Evolutionary conservation across 2,797 vertebrate genomes (phyloP).

Genomic region (Masticophis lateralis): DNA sequence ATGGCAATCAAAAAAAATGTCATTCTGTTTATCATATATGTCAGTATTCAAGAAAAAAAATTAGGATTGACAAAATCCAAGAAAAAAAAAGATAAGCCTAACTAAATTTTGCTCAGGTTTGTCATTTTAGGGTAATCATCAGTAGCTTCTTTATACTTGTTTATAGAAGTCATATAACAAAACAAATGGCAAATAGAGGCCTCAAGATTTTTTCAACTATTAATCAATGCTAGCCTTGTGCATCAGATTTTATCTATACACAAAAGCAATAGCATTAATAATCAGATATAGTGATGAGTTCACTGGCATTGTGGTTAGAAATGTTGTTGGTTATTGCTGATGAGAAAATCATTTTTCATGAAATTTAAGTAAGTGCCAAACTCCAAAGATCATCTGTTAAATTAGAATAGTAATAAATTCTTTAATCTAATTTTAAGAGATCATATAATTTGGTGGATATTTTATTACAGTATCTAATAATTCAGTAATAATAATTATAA

Average conservation of each 20-base stretch:
- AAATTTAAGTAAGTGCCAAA: neutral
- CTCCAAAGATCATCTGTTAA: neutral
- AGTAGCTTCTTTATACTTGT: neutral
- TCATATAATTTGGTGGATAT: constrained; percentile 30
- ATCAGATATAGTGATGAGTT: neutral
- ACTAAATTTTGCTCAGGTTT: neutral
- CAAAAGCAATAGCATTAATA: neutral
- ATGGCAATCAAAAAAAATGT: no score
- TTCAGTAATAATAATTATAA: constrained; percentile 35
- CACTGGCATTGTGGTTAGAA: neutral
- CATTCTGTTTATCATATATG: no score
- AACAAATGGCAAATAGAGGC: neutral
- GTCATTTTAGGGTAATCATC: neutral
- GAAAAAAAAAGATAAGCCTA: neutral
- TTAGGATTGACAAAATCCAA: neutral
- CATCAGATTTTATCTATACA: neutral
- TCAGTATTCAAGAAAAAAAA: neutral
- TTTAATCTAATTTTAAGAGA: constrained; percentile 7
- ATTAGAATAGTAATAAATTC: neutral
- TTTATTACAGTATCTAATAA: constrained; percentile 39
- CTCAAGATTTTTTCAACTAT: neutral
- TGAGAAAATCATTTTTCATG: neutral
- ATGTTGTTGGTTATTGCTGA: neutral
- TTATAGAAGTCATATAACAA: neutral
- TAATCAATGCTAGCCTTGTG: neutral